phyloP scores from a whole-genome alignment of 2,888 invertebrate species.

The Scaptomyza flava region DNA sequence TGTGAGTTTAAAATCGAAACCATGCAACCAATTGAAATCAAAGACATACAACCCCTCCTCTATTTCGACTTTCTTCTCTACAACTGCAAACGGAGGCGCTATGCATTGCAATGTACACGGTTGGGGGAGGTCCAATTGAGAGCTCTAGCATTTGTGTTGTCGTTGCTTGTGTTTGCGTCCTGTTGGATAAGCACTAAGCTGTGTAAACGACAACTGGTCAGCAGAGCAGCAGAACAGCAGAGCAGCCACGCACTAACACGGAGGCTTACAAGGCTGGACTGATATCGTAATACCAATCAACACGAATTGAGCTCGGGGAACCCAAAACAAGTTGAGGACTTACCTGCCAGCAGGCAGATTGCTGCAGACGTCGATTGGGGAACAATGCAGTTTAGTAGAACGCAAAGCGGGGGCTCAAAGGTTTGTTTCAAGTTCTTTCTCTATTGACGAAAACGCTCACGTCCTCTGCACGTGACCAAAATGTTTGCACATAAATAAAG shows the following conservation, averaged over 20 bases:
- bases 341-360: slow-evolving; percentile 17
- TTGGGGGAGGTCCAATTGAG: slow-evolving; percentile 41
- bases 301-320: slow-evolving; percentile 11
- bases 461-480: slow-evolving; percentile 68
- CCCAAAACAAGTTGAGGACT: slow-evolving; percentile 27
- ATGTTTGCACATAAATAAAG: slow-evolving; percentile 69
- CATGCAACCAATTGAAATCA: slow-evolving; percentile 60
- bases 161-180: slow-evolving; percentile 36
- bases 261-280: slow-evolving; percentile 37
- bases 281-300: slow-evolving; percentile 53
- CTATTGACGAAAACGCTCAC: slow-evolving; percentile 72
- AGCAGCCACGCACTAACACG: slow-evolving; percentile 39
- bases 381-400: slow-evolving; percentile 49
- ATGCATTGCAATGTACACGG: slow-evolving; percentile 34
- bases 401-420: slow-evolving; percentile 12
- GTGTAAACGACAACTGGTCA: slow-evolving; percentile 39
- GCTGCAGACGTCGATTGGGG: slow-evolving; percentile 38
- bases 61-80: not conserved
- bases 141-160: slow-evolving; percentile 37
- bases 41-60: slow-evolving; percentile 24
- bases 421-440: slow-evolving; percentile 35
- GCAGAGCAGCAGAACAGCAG: slow-evolving; percentile 21
- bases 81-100: slow-evolving; percentile 23
- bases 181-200: slow-evolving; percentile 65
- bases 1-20: slow-evolving; percentile 43